phyloP scores from a whole-genome alignment of 2,113 vertebrate species.

The Campylorhamphus procurvoides region DNA sequence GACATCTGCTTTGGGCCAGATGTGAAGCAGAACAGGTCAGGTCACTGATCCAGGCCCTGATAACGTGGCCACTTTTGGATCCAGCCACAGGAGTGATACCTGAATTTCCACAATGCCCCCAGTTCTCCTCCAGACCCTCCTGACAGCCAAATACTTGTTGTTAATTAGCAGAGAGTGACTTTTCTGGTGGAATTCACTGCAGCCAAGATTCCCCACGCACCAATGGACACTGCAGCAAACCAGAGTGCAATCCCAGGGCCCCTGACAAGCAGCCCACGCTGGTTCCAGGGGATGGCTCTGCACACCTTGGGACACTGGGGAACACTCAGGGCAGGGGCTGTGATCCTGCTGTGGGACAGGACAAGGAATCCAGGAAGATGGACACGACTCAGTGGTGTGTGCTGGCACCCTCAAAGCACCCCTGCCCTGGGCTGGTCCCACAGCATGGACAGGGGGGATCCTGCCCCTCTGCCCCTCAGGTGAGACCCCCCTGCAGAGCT shows the following conservation, averaged over 20 bases:
- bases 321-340: not conserved
- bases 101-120: not conserved
- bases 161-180: not conserved
- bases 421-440: not conserved
- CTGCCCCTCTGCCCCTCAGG: not conserved
- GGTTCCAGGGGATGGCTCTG: not conserved
- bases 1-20: not conserved
- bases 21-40: not conserved
- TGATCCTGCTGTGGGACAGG: not conserved
- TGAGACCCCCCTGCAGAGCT: not conserved
- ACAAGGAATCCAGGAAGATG: not conserved
- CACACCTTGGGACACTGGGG: not conserved
- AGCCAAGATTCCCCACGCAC: not conserved
- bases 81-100: not conserved
- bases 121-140: not conserved
- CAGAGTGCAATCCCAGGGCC: not conserved
- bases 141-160: not conserved
- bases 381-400: not conserved
- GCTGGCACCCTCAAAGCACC: not conserved
- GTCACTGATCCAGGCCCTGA: not conserved
- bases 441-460: rapidly evolving
- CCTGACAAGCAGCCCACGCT: not conserved
- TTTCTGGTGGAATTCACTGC: not conserved
- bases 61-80: not conserved
- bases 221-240: not conserved